These are phyloP conservation scores for Liopterus haemorrhoidalis DNA, from an alignment of 2,888 invertebrate genomes.

Conservation along the genomic window DNA sequence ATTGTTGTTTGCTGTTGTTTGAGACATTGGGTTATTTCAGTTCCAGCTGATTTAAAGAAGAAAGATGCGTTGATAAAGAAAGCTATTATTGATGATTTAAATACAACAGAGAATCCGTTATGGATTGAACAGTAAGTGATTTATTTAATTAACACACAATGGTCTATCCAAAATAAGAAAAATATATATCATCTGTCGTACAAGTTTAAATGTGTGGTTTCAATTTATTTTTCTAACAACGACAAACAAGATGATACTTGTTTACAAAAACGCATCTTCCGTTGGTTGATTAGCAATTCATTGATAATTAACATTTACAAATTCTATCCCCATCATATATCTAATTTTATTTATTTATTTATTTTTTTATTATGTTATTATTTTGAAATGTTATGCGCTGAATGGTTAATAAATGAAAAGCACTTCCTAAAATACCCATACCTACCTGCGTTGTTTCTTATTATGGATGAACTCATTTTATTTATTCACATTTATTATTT, in stretches of 20 bases:
- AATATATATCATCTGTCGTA: too few species aligned
- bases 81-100: conserved; percentile 76
- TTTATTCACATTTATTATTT: conserved; percentile 9
- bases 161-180: conserved; percentile 2
- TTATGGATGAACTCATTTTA: conserved; percentile 11
- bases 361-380: conserved; percentile 28
- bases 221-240: conserved; percentile 9
- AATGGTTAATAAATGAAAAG: background rate
- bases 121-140: conserved; percentile 80
- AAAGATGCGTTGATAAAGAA: conserved; percentile 79
- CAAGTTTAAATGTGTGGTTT: background rate
- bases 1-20: conserved; percentile 83
- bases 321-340: background rate
- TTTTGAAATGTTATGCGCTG: too few species aligned
- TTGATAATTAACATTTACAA: background rate
- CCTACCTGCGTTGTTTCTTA: conserved; percentile 7
- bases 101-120: conserved; percentile 85
- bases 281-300: background rate
- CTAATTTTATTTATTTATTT: conserved; percentile 8
- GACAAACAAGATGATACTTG: too few species aligned
- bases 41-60: conserved; percentile 73
- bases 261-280: too few species aligned
- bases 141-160: conserved; percentile 1
- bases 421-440: too few species aligned
- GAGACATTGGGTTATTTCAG: conserved; percentile 78